Evolutionary conservation across 2,113 vertebrate species (phyloP).

Genomic region (Morone chrysops): DNA sequence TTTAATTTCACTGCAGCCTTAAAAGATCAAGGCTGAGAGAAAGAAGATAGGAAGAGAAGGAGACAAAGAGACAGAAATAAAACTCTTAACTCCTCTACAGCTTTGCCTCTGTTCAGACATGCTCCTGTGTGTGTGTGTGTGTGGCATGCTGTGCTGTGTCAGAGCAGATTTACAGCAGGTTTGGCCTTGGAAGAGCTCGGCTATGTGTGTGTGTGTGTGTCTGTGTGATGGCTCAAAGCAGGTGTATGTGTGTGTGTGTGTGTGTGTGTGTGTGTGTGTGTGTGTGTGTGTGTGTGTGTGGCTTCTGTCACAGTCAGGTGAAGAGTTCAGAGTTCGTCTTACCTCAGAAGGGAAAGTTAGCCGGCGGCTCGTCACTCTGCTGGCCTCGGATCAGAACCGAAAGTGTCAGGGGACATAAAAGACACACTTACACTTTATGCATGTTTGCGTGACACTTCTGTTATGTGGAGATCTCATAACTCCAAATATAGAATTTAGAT

Average conservation of each 20-base stretch:
- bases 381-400: slow-evolving; percentile 25
- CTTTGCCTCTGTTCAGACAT: slow-evolving; percentile 50
- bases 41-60: not conserved
- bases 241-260: slow-evolving; percentile 53
- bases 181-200: slow-evolving; percentile 64
- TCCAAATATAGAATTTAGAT: not conserved
- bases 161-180: slow-evolving; percentile 69
- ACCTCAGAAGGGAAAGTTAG: slow-evolving; percentile 77
- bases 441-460: slow-evolving; percentile 1
- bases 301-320: slow-evolving; percentile 53
- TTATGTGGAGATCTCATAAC: not conserved
- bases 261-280: slow-evolving; percentile 20
- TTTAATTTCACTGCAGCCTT: not conserved
- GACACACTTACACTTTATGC: slow-evolving; percentile 7
- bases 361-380: slow-evolving; percentile 5
- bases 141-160: slow-evolving; percentile 39
- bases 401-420: slow-evolving; percentile 18
- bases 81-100: slow-evolving; percentile 20
- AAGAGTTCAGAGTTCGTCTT: slow-evolving; percentile 73
- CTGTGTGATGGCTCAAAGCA: slow-evolving; percentile 52
- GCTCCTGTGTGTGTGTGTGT: slow-evolving; percentile 29
- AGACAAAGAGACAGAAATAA: slow-evolving; percentile 36
- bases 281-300: slow-evolving; percentile 20
- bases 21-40: not conserved
- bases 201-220: slow-evolving; percentile 23